Evolutionary conservation across 1,140 invertebrate genomes (phyloP), one percentile per base, ranked within the genome.

Genomic region (Trigoniulus corallinus): DNA sequence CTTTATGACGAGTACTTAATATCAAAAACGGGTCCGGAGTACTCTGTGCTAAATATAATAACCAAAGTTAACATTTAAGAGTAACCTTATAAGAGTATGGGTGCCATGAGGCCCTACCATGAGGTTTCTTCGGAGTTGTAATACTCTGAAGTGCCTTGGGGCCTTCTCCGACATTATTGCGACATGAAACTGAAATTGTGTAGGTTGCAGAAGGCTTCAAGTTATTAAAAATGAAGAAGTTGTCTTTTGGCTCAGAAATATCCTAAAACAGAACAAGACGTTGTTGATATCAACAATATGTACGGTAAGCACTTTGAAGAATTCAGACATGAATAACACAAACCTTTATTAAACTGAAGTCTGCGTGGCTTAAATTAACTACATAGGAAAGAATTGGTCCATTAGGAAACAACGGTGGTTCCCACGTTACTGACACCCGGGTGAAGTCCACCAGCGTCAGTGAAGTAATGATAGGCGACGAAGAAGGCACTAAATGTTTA

Each of bases 301-400:
- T 18, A 40, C n/a, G n/a, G 22, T 22, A 50, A 51, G 15, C 7
- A 39, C 40, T 21, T n/a, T 12, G 3, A 15, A 47, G 40, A 39
- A 39, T 23, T 22, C 21, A n/a, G 43, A 44, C 23, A 23, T 41
- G 34, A n/a, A n/a, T n/a, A n/a, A n/a, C n/a, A n/a, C n/a, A n/a
- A n/a, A n/a, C n/a, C 18, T 44, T 20, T 24, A 7, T 58, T 49
- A 58, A 55, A 45, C 61, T 61, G 37, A 65, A 55, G 23, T 55
- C 57, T 15, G 53, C 52, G 50, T 59, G 58, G 20, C 53, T 69
- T 21, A 83, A 72, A 58, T 79, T 73, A 42, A 89, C 67, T 46
- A 82, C 78, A 69, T 89, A 92, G 41, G 84, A 84, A 42, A 88
- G 75, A 54, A 94, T 71, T 52, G 82, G 84, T 48, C 86, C 88